Percentiles rank a stretch among this genome's conserved stretches.
Evolutionary conservation across 2,113 vertebrate genomes (phyloP).

Genomic region (Megaceryle torquata): DNA sequence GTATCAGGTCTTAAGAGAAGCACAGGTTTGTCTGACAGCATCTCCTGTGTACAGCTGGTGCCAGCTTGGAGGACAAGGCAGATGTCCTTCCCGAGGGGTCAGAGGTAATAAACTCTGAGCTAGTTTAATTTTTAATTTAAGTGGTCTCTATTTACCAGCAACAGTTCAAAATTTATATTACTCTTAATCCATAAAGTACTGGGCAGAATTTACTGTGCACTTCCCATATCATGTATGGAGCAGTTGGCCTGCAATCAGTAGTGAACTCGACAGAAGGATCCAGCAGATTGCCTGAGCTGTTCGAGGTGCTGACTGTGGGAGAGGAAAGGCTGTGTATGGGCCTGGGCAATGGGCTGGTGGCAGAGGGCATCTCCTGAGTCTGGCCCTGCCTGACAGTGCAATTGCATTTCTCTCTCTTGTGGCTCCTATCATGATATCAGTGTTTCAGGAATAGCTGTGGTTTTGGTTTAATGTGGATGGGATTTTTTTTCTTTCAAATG

Average conservation of each 20-base stretch:
- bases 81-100: neutral
- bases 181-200: neutral
- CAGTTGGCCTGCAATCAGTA: neutral
- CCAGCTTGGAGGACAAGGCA: neutral
- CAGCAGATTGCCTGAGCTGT: rapidly evolving
- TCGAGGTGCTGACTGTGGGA: neutral
- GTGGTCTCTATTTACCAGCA: neutral
- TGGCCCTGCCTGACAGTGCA: neutral
- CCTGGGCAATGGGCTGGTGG: neutral
- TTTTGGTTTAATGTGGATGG: neutral
- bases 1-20: neutral
- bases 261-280: neutral
- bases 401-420: neutral
- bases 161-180: neutral
- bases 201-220: neutral
- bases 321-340: neutral
- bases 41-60: neutral
- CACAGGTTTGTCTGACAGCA: neutral
- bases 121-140: neutral
- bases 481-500: neutral
- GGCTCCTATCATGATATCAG: neutral
- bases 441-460: neutral
- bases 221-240: neutral
- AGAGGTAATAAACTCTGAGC: neutral
- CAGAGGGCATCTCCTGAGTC: rapidly evolving